Base-by-base conservation (phyloP, 2,797 vertebrate species). In the Pelodytes ibericus region DNA sequence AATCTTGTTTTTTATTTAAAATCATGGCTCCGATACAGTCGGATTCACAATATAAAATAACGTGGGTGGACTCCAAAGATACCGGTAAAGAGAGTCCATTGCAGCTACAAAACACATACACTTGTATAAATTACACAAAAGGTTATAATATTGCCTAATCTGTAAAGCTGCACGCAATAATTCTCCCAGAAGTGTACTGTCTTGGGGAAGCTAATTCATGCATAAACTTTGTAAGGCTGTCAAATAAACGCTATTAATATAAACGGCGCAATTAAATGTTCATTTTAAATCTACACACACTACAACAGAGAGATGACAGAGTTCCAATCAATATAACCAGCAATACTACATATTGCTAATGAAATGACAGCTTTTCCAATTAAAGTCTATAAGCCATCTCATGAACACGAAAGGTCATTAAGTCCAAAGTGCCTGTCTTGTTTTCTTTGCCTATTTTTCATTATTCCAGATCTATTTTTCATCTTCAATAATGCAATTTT, bases 351-450 rank as follows among this genome's bases (percentile, higher is more conserved):
- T 66, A 72, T 71, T 56, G 63, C 76, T 78, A 78, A 78, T 78
- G 76, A 68, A 78, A 78, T 56, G 76, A 78, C 76, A 68, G 70
- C 56, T 78, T 78, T 78, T 78, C 76, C 70, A 78, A 78, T 78
- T 78, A 78, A 78, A 78, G 70, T 78, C 63, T 72, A 78, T 78
- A 78, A 78, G 70, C 60, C 76, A 62, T 68, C 68, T 78, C 70
- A 62, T 44, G 70, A 68, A 67, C 70, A 56, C 30, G 44, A 67
- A 78, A 78, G 76, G 76, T 72, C 76, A 72, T 72, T 78, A 61
- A 78, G 76, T 72, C 44, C 44, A 56, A 72, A 78, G 41, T 67
- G 62, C 63, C 56, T 41, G 51, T 67, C 70, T 78, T 72, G 70
- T 72, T 78, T 67, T 72, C 76, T 20, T 68, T 67, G 62, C 25